These are phyloP conservation scores for Contarinia nasturtii DNA, from an alignment of 1,140 invertebrate genomes.

Conservation along the genomic window DNA sequence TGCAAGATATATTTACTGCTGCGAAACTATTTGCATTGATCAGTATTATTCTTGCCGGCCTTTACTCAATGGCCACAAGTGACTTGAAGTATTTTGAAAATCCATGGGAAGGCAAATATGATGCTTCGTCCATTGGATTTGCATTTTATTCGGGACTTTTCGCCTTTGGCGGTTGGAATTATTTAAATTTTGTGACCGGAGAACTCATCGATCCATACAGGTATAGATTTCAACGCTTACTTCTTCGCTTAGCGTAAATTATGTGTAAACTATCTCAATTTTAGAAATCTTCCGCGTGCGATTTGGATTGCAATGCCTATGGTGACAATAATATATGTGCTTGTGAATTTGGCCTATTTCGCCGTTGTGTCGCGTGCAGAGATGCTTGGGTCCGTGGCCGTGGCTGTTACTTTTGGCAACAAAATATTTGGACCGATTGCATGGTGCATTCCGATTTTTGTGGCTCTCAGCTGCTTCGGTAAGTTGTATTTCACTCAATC, in stretches of 20 bases:
- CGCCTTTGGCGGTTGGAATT: slow-evolving; percentile 94
- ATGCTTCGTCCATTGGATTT: slow-evolving; percentile 41
- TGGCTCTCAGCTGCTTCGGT: slow-evolving; percentile 65
- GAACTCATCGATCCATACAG: slow-evolving; percentile 85
- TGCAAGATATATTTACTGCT: slow-evolving; percentile 76
- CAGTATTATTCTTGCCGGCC: slow-evolving; percentile 63
- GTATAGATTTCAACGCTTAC: slow-evolving; percentile 27
- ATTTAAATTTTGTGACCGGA: slow-evolving; percentile 84
- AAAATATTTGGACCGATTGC: slow-evolving; percentile 53
- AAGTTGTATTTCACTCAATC: no score
- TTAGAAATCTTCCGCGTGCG: slow-evolving; percentile 64
- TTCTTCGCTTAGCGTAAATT: neutral
- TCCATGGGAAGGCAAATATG: slow-evolving; percentile 48
- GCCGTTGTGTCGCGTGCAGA: slow-evolving; percentile 60
- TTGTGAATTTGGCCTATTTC: slow-evolving; percentile 81
- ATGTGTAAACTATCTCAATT: slow-evolving; percentile 12
- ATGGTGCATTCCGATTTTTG: slow-evolving; percentile 75
- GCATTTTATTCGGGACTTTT: slow-evolving; percentile 90
- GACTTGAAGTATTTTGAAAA: slow-evolving; percentile 41
- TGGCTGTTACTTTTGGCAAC: slow-evolving; percentile 70
- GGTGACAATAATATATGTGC: slow-evolving; percentile 69
- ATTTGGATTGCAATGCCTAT: slow-evolving; percentile 75
- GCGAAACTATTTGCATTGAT: slow-evolving; percentile 71
- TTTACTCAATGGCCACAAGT: slow-evolving; percentile 38
- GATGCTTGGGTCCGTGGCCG: slow-evolving; percentile 57